Evolutionary conservation across 2,797 vertebrate species (phyloP), one percentile per base, ranked within the genome.

Genomic region (Eidolon dupreanum): DNA sequence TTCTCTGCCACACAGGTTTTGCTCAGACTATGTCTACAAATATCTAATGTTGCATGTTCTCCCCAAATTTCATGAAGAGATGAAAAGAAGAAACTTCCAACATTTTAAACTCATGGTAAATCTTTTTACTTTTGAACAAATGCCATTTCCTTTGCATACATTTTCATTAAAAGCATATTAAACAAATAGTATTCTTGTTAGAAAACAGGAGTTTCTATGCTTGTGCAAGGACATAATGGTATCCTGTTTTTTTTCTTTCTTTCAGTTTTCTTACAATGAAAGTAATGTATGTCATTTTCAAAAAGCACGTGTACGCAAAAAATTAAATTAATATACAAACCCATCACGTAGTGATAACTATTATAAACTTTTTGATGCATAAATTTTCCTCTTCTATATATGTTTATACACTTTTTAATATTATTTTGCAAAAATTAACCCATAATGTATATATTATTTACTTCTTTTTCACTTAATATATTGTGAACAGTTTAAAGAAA

Each of bases 71-170:
- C 17, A 41, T 28, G 38, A 90, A 87, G 61, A 90, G 16, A 38
- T 88, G 38, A 88, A 81, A 96, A 77, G 51, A 46, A 81, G n/a
- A 92, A 57, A 55, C 85, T 90, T 85, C 22, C 33, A 33, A 15
- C 31, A 61, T 88, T 87, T 74, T 31, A 75, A 93, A 57, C 51
- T 70, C 17, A 10, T 38, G 55, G 43, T 68, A 83, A 53, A 65
- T 59, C 33, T 96, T 84, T 81, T 38, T 83, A 7, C n/a, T 81
- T 84, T 38, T 93, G 65, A 94, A 79, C 6, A 93, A 94, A 83
- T 78, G 61, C 2, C 8, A 95, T 75, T 71, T 92, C 20, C 3
- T 49, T 63, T 31, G 53, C 26, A 85, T 68, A 63, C 38, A 33
- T 83, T 95, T 95, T 90, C 57, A 84, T 68, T 88, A 90, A 82